phyloP scores from a whole-genome alignment of 2,113 vertebrate genomes.

The Equus przewalskii region DNA sequence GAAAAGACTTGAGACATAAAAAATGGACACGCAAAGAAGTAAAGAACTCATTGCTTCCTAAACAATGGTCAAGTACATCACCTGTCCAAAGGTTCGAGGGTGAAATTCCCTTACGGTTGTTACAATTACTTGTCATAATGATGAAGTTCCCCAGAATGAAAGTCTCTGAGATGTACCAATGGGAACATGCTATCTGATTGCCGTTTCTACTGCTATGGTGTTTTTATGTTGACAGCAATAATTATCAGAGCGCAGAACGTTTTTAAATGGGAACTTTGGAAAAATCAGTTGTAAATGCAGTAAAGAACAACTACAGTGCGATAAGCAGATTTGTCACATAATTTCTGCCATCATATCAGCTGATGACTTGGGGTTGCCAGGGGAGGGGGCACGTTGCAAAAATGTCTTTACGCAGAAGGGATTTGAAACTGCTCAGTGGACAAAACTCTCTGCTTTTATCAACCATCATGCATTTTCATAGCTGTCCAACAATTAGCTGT shows the following conservation, averaged over 20 bases:
- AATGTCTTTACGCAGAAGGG: not conserved
- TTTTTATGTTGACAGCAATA: not conserved
- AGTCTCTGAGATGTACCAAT: not conserved
- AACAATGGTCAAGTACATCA: too few species aligned
- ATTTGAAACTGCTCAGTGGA: not conserved
- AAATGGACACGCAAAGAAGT: not conserved
- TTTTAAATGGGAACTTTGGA: not conserved
- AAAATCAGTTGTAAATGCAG: not conserved
- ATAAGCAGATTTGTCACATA: not conserved
- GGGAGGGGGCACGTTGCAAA: not conserved
- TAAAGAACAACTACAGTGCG: too few species aligned
- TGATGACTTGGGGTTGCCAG: not conserved
- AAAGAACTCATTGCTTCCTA: not conserved
- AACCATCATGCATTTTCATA: not conserved
- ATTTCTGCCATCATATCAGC: not conserved
- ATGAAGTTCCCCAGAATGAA: not conserved
- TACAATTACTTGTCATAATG: too few species aligned
- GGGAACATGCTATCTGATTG: not conserved
- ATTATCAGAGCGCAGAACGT: not conserved
- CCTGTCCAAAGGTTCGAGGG: not conserved
- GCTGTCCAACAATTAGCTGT: not conserved
- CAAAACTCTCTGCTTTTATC: not conserved
- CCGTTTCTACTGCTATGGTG: not conserved
- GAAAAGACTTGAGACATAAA: not conserved
- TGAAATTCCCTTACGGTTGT: accelerated